Percentiles rank a stretch among this genome's conserved stretches.
phyloP scores from a whole-genome alignment of 2,113 vertebrate genomes.

The Morone chrysops region DNA sequence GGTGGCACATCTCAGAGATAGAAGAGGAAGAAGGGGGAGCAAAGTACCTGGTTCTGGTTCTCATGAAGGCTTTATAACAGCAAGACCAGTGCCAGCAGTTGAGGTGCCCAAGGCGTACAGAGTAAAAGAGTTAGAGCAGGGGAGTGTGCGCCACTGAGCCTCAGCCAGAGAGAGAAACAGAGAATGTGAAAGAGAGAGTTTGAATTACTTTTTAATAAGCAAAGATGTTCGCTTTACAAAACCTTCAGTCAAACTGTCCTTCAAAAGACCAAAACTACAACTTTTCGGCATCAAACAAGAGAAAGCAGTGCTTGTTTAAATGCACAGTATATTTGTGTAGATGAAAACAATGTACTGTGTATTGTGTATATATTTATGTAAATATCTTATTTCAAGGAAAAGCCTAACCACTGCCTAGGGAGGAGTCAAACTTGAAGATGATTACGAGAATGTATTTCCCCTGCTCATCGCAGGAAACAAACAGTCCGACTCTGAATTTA shows the following conservation, averaged over 20 bases:
- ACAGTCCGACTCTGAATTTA: constrained; percentile 68
- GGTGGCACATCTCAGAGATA: constrained; percentile 52
- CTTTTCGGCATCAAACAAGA: background rate
- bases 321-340: background rate
- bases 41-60: constrained; percentile 67
- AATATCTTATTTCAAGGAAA: constrained; percentile 37
- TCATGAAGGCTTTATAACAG: constrained; percentile 63
- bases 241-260: constrained; percentile 22
- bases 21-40: constrained; percentile 31
- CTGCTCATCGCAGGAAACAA: constrained; percentile 68
- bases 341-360: constrained; percentile 7
- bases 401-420: constrained; percentile 23
- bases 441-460: constrained; percentile 63
- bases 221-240: constrained; percentile 23
- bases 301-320: background rate
- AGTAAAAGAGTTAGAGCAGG: constrained; percentile 51
- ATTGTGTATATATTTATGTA: constrained; percentile 11
- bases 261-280: constrained; percentile 4
- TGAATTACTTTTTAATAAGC: constrained; percentile 15
- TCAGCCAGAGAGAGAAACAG: constrained; percentile 4
- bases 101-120: constrained; percentile 55
- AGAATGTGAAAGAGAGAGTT: constrained; percentile 5
- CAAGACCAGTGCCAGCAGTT: constrained; percentile 55
- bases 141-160: constrained; percentile 42
- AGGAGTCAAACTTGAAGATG: constrained; percentile 60